Base-by-base conservation (phyloP, 2,113 vertebrate genomes). In the Alexandromys fortis region DNA sequence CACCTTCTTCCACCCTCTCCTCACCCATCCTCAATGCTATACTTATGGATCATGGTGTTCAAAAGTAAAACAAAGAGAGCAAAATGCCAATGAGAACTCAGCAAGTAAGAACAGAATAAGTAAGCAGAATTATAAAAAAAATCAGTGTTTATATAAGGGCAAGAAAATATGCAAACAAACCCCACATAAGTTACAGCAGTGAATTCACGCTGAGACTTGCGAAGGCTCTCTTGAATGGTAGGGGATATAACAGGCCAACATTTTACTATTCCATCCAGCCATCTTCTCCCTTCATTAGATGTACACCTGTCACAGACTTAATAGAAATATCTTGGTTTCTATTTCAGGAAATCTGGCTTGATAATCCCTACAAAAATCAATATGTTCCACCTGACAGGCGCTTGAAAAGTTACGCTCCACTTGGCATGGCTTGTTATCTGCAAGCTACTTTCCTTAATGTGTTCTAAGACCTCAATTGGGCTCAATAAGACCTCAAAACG, bases 401-500 rank as follows among this genome's bases (percentile, higher is more conserved):
- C 90, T 85, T 94, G 35, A 67, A 75, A 95, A 82, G 95, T 78
- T 96, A 94, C 83, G 90, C 83, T 78, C 93, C 89, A 96, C 67
- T 58, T 77, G 72, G 87, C 61, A 87, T 12, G 85, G 89, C 11
- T 97, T 91, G 67, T 94, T 95, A 55, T 90, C n/a, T 86, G 68
- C 63, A 97, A 98, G 83, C 67, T 92, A 92, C 19, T 94, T 28
- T 79, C 55, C 55, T 95, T 96, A 96, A 97, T 97, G 92, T 97
- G 76, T 94, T 89, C 90, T 90, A 68, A 96, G n/a, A 92, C 52
- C 49, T 96, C 68, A 85, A 22, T 0, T 82, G 68, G 19, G 12
- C 55, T 33, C 52, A 55, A 55, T 55, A 55, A 55, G 52, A 55
- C 52, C 52, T 55, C 75, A 10, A 91, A 93, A 96, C 91, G 68